Percentiles rank a stretch among this genome's conserved stretches.
phyloP scores from a whole-genome alignment of 1,140 invertebrate species.

The Triops cancriformis region DNA sequence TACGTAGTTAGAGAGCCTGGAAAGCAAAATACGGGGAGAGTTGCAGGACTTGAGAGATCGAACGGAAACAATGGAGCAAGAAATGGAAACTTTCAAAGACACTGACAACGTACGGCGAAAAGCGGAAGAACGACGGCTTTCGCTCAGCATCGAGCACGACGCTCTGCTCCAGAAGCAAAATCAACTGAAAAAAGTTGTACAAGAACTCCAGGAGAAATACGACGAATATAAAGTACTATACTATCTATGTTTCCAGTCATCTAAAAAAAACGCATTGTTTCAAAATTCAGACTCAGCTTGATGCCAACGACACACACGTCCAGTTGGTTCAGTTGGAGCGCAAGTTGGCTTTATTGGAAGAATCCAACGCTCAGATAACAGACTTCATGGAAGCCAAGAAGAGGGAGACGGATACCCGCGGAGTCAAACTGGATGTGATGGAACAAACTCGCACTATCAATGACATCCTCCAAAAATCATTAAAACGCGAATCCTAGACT shows the following conservation, averaged over 20 bases:
- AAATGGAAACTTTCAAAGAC: slow-evolving; percentile 44
- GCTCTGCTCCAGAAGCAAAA: slow-evolving; percentile 39
- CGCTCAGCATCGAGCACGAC: slow-evolving; percentile 43
- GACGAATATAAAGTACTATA: slow-evolving; percentile 36
- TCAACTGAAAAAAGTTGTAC: slow-evolving; percentile 33
- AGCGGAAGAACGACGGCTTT: slow-evolving; percentile 43
- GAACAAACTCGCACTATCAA: neutral
- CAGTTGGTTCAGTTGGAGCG: slow-evolving; percentile 55
- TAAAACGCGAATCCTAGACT: neutral
- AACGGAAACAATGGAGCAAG: slow-evolving; percentile 44
- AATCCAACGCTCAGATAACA: slow-evolving; percentile 52
- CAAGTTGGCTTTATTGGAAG: slow-evolving; percentile 54
- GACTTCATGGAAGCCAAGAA: slow-evolving; percentile 55
- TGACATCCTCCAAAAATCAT: neutral
- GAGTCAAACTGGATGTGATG: neutral
- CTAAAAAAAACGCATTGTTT: slow-evolving; percentile 23
- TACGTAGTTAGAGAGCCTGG: slow-evolving; percentile 45
- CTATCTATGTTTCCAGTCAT: neutral
- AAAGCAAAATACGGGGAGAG: slow-evolving; percentile 48
- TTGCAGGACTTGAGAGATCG: slow-evolving; percentile 43
- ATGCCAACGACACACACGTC: slow-evolving; percentile 58
- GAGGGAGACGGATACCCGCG: slow-evolving; percentile 47
- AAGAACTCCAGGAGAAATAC: slow-evolving; percentile 33
- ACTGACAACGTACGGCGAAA: slow-evolving; percentile 42
- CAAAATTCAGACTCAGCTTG: slow-evolving; percentile 47